phyloP scores from a whole-genome alignment of 2,888 invertebrate genomes.

The Cheiracanthium punctorium region DNA sequence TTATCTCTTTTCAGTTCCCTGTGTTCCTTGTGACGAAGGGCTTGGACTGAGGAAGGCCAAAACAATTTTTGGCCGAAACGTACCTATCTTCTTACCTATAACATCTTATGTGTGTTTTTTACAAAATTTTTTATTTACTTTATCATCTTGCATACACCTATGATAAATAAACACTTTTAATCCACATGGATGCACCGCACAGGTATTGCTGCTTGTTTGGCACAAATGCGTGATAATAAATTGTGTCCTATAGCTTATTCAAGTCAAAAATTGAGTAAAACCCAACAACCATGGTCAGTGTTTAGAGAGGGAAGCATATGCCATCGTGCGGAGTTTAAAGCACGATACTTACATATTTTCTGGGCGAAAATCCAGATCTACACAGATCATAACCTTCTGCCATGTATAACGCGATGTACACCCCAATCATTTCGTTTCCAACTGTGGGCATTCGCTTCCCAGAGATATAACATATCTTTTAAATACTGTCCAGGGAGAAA shows the following conservation, averaged over 20 bases:
- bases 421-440: background rate
- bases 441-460: background rate
- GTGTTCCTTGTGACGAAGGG: no score
- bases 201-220: background rate
- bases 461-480: background rate
- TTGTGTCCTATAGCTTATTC: no score
- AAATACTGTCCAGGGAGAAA: background rate
- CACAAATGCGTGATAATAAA: background rate
- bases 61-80: no score
- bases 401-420: slow-evolving; percentile 5
- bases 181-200: background rate
- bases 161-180: background rate
- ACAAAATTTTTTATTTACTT: no score
- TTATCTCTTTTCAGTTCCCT: no score
- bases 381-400: slow-evolving; percentile 5
- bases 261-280: background rate
- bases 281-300: background rate
- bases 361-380: no score
- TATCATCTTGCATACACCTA: background rate
- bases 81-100: no score
- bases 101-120: no score
- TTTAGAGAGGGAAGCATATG: slow-evolving; percentile 1
- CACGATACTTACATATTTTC: background rate
- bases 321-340: slow-evolving; percentile 13
- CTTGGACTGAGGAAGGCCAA: no score